Percentiles rank a stretch among this genome's conserved stretches.
Conservation (phyloP, 2,888 invertebrate species). For the Hoplodrina blanda region DNA sequence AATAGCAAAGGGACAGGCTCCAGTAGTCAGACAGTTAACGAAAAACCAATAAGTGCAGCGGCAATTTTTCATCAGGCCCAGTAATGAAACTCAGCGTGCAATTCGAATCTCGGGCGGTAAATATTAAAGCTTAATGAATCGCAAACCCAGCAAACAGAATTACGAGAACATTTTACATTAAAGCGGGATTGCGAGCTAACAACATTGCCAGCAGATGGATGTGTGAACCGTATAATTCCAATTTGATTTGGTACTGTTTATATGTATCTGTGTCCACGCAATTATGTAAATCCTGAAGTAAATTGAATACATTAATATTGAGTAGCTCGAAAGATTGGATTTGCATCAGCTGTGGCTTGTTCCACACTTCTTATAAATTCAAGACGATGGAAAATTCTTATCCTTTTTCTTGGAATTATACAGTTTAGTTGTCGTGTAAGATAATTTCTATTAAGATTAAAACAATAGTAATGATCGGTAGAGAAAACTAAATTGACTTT, state of each 20-base stretch:
- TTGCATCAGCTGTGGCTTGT: slow-evolving; percentile 42
- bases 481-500: slow-evolving; percentile 51
- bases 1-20: slow-evolving; percentile 10
- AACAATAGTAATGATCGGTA: slow-evolving; percentile 48
- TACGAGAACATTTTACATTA: slow-evolving; percentile 62
- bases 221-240: slow-evolving; percentile 64
- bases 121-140: slow-evolving; percentile 70
- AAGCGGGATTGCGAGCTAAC: slow-evolving; percentile 70
- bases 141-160: slow-evolving; percentile 49
- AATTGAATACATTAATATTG: slow-evolving; percentile 52
- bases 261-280: slow-evolving; percentile 54
- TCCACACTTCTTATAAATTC: slow-evolving; percentile 15
- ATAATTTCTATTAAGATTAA: slow-evolving; percentile 37
- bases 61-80: slow-evolving; percentile 38
- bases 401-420: slow-evolving; percentile 4
- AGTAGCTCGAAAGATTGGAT: slow-evolving; percentile 33
- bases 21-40: neutral
- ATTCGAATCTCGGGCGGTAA: slow-evolving; percentile 53
- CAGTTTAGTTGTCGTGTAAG: slow-evolving; percentile 26
- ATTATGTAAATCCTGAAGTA: slow-evolving; percentile 52
- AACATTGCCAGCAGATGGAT: slow-evolving; percentile 67
- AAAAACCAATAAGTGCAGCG: slow-evolving; percentile 32
- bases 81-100: slow-evolving; percentile 47
- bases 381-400: slow-evolving; percentile 9
- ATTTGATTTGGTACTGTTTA: slow-evolving; percentile 59